A percentile compares a stretch with the other conserved stretches of the same genome.
Conservation (phyloP, 35 echinoderm and acorn worm species). For the Acanthaster planci region DNA sequence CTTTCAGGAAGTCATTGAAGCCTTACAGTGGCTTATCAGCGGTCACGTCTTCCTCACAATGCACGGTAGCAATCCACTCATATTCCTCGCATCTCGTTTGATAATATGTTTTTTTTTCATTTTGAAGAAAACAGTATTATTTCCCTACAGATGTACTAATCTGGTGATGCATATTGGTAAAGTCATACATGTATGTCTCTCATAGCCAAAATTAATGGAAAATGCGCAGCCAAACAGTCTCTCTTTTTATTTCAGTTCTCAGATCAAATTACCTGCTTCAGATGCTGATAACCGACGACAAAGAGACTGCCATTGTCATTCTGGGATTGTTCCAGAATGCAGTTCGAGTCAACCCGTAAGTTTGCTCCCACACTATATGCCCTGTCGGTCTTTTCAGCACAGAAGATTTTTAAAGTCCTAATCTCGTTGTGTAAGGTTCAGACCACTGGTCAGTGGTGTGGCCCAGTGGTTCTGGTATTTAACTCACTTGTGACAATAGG, state of each 20-base stretch:
- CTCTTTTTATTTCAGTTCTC: constrained; percentile 58
- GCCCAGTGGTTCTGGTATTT: too few relatives aligned
- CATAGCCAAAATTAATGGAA: too few relatives aligned
- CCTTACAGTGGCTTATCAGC: constrained; percentile 78
- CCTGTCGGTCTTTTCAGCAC: too few relatives aligned
- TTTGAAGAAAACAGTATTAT: too few relatives aligned
- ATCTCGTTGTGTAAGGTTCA: too few relatives aligned
- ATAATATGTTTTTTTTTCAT: too few relatives aligned
- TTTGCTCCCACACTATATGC: not conserved
- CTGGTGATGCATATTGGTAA: too few relatives aligned
- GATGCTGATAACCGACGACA: constrained; percentile 98
- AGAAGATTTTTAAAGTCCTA: too few relatives aligned
- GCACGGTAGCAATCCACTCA: constrained; percentile 62
- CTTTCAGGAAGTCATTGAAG: constrained; percentile 83
- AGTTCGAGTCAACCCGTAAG: constrained; percentile 93
- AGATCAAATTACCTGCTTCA: constrained; percentile 94
- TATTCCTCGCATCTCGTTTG: not conserved
- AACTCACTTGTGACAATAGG: too few relatives aligned
- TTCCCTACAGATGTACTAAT: too few relatives aligned
- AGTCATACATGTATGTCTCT: too few relatives aligned
- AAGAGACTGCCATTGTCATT: constrained; percentile 77
- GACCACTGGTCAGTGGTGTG: too few relatives aligned
- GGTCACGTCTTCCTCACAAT: constrained; percentile 89
- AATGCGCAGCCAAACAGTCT: not conserved
- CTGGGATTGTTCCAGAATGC: constrained; percentile 78